Conservation (phyloP, 92 coral and sea anemone species). For the Epizoanthus illoricatus region DNA sequence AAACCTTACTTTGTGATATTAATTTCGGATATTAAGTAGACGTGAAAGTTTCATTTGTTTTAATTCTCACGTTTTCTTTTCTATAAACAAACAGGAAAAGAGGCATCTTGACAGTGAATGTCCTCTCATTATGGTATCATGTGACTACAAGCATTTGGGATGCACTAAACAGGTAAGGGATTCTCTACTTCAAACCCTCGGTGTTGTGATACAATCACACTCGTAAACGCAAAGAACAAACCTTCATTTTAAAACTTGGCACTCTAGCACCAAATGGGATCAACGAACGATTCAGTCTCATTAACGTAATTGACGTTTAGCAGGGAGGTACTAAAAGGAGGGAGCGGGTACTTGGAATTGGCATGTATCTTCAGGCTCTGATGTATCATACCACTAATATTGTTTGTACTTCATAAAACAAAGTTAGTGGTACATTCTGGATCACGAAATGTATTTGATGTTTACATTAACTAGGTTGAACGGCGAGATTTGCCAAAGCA, state of each 20-base stretch:
- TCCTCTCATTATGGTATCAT: constrained; percentile 28
- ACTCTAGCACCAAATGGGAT: no score
- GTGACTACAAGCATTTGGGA: constrained; percentile 32
- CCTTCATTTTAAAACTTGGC: no score
- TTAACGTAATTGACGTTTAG: no score
- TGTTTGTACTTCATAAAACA: no score
- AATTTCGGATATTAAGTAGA: background rate
- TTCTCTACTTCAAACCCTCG: no score
- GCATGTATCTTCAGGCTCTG: no score
- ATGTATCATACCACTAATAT: no score
- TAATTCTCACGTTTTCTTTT: background rate
- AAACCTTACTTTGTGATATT: no score
- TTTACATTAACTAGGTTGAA: constrained; percentile 17
- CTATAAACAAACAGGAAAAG: constrained; percentile 23
- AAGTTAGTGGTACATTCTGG: background rate
- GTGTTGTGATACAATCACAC: constrained; percentile 7
- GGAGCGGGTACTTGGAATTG: no score
- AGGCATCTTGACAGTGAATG: constrained; percentile 25
- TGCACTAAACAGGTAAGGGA: constrained; percentile 14
- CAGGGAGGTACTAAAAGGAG: no score
- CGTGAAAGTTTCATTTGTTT: background rate
- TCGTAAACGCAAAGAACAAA: no score
- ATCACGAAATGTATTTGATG: background rate
- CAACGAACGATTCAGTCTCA: no score
- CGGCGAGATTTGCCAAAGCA: constrained; percentile 32